These are phyloP conservation scores for Nasonia longicornis DNA, from an alignment of 1,140 invertebrate genomes.

Conservation along the genomic window DNA sequence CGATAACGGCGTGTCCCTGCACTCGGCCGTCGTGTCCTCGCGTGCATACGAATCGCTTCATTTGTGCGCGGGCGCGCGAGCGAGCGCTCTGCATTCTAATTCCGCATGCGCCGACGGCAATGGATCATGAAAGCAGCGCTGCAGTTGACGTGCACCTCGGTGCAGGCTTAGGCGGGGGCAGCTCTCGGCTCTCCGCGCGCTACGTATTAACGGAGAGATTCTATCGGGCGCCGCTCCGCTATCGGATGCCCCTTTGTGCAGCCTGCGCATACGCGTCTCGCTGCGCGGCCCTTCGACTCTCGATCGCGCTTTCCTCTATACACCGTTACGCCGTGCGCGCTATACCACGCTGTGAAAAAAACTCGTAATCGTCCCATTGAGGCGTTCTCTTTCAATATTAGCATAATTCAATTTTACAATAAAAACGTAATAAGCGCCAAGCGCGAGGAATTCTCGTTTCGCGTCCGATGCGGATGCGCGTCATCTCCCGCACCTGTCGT, in stretches of 20 bases:
- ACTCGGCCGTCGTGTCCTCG: constrained; percentile 17
- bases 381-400: no score
- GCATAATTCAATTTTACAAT: no score
- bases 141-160: neutral
- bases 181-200: neutral
- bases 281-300: no score
- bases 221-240: neutral
- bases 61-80: constrained; percentile 48
- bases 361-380: no score
- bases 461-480: neutral
- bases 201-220: neutral
- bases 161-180: neutral
- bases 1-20: constrained; percentile 21
- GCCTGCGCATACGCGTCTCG: neutral
- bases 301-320: no score
- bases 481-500: neutral
- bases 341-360: no score
- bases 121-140: neutral
- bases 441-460: neutral
- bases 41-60: constrained; percentile 62
- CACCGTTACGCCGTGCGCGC: no score
- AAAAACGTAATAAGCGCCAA: no score
- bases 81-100: constrained; percentile 54
- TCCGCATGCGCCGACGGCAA: constrained; percentile 21
- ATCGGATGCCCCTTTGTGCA: neutral